Percentiles rank a stretch among this genome's conserved stretches.
These are phyloP conservation scores for Xenopus borealis DNA, from an alignment of 2,113 vertebrate species.

Conservation along the genomic window DNA sequence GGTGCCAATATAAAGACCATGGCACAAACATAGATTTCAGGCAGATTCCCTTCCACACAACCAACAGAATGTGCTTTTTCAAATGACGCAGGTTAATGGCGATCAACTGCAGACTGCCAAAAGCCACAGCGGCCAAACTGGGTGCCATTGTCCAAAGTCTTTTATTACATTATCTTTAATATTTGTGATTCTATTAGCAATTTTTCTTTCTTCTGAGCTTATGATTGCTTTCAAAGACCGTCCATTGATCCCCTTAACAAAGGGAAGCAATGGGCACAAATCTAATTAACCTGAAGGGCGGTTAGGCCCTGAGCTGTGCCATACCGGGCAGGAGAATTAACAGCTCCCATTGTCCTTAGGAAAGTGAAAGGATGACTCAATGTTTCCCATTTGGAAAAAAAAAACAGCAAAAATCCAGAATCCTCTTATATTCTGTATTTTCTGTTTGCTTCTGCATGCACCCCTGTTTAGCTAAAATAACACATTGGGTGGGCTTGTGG, in stretches of 20 bases:
- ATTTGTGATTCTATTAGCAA: background rate
- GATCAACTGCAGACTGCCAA: too few relatives aligned
- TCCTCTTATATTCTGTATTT: background rate
- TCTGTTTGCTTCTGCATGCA: background rate
- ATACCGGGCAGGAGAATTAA: background rate
- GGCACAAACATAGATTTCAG: too few relatives aligned
- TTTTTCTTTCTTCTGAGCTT: slow-evolving; percentile 1
- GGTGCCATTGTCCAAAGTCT: too few relatives aligned
- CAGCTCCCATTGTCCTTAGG: slow-evolving; percentile 1
- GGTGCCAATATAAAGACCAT: too few relatives aligned
- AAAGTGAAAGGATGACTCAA: slow-evolving; percentile 2
- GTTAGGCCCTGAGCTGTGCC: slow-evolving; percentile 1
- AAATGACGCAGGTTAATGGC: too few relatives aligned
- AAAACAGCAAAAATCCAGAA: background rate
- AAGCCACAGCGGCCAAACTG: too few relatives aligned
- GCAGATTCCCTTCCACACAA: too few relatives aligned
- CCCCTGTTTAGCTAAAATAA: background rate
- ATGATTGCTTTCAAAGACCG: slow-evolving; percentile 3
- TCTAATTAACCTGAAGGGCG: slow-evolving; percentile 20
- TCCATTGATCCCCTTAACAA: slow-evolving; percentile 9
- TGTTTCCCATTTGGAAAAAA: background rate
- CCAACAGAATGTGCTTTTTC: too few relatives aligned
- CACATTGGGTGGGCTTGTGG: slow-evolving; percentile 14
- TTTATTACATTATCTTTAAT: too few relatives aligned
- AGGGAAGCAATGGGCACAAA: slow-evolving; percentile 8